Percentiles rank a stretch among this genome's conserved stretches.
Conservation (phyloP, 1,140 invertebrate species). For the Myzus persicae region DNA sequence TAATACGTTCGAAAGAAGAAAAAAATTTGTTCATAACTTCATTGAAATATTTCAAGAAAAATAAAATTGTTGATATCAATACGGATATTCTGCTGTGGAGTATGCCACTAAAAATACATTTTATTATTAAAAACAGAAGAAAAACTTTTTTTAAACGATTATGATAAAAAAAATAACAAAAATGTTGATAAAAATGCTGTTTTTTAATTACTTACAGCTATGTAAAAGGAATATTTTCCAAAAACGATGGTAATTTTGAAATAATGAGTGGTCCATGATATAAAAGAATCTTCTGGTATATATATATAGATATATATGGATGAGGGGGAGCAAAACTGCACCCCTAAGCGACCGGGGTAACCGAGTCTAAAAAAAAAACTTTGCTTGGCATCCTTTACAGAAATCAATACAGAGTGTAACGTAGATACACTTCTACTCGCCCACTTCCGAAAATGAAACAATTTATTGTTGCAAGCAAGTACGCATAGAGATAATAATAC, state of each 20-base stretch:
- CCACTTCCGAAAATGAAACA: not conserved
- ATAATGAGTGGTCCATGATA: not conserved
- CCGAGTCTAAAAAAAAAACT: slow-evolving; percentile 1
- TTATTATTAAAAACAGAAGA: not conserved
- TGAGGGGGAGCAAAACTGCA: not conserved
- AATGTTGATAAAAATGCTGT: not conserved
- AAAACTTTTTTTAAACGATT: not conserved
- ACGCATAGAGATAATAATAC: not conserved
- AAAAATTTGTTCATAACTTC: too few relatives aligned
- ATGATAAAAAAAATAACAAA: too few relatives aligned
- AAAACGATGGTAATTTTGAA: not conserved
- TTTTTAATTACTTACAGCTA: not conserved
- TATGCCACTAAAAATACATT: not conserved
- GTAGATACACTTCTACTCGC: not conserved
- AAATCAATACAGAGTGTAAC: slow-evolving; percentile 29
- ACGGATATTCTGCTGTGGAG: too few relatives aligned
- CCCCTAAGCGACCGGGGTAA: not conserved
- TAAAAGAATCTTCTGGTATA: not conserved
- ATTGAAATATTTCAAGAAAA: too few relatives aligned
- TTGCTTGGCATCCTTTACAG: slow-evolving; percentile 11
- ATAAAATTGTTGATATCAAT: too few relatives aligned
- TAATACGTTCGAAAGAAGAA: too few relatives aligned
- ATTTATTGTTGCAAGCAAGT: not conserved
- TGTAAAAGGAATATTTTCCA: not conserved
- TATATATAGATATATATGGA: not conserved